Percentiles rank a stretch among this genome's conserved stretches.
Conservation (phyloP, 2,797 vertebrate genomes). For the Loriculus beryllinus region DNA sequence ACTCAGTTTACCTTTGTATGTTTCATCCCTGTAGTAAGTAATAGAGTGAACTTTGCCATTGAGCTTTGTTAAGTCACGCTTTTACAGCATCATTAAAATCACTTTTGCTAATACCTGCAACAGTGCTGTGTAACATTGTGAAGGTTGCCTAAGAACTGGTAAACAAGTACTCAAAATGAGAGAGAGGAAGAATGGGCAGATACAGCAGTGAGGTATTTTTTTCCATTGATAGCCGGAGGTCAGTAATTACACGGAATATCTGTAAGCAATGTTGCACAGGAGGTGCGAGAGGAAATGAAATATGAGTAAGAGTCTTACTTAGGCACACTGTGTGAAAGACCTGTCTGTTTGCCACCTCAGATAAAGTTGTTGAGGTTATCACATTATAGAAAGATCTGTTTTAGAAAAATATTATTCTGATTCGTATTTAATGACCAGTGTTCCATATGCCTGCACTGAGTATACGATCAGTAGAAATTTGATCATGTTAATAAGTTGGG, state of each 20-base stretch:
- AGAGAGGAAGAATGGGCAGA: background rate
- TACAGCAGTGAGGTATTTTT: background rate
- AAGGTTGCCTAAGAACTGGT: background rate
- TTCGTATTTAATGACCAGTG: background rate
- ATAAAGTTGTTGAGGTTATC: background rate
- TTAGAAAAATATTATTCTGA: background rate
- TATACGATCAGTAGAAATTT: background rate
- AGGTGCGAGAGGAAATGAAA: conserved; percentile 26
- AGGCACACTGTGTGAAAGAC: background rate
- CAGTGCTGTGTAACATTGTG: background rate
- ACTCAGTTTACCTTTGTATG: background rate
- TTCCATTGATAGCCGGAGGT: conserved; percentile 27
- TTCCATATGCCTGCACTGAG: background rate
- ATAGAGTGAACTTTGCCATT: background rate
- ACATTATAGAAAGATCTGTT: background rate
- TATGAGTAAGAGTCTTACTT: background rate
- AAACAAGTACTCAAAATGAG: conserved; percentile 24
- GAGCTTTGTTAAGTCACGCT: background rate
- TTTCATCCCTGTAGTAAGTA: background rate
- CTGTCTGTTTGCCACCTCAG: background rate
- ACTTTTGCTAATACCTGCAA: background rate
- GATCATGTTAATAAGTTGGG: background rate
- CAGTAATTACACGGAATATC: conserved; percentile 17
- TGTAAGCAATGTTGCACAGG: background rate
- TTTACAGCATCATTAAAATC: background rate